A percentile compares a stretch with the other conserved stretches of the same genome.
phyloP scores from a whole-genome alignment of 2,113 vertebrate species.

The Dasyurus viverrinus region DNA sequence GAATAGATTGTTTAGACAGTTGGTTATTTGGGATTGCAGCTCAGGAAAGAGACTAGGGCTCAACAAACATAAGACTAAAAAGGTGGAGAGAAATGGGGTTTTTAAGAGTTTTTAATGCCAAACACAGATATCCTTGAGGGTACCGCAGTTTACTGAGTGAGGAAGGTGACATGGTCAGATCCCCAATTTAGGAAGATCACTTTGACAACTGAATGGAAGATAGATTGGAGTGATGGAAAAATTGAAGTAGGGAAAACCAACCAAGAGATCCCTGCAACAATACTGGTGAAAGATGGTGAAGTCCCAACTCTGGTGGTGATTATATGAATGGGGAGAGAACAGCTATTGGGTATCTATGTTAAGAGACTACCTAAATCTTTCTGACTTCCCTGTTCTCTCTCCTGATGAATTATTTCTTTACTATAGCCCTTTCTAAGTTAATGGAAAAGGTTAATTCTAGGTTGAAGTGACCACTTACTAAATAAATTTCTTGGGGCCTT shows the following conservation, averaged over 20 bases:
- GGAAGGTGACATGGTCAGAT: background rate
- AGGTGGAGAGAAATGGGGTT: background rate
- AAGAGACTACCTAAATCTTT: no score
- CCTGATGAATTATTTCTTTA: background rate
- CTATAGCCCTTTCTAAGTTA: background rate
- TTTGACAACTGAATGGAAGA: background rate
- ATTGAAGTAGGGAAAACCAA: background rate
- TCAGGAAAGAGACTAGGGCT: background rate
- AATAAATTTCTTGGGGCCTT: background rate
- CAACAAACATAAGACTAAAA: background rate
- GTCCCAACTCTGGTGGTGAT: background rate
- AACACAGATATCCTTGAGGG: background rate
- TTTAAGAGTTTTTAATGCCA: background rate
- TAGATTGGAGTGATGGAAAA: background rate
- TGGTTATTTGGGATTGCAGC: background rate
- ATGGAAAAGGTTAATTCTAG: background rate
- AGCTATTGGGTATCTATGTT: no score
- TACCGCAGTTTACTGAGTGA: background rate
- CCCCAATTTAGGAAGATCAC: background rate
- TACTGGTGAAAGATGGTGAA: background rate
- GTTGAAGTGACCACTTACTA: background rate
- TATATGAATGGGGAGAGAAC: background rate
- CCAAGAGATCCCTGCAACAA: background rate
- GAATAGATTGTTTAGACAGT: no score
- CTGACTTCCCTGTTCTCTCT: no score